Conservation (phyloP, 2,888 invertebrate species). For the Rhorus exstirpatorius region DNA sequence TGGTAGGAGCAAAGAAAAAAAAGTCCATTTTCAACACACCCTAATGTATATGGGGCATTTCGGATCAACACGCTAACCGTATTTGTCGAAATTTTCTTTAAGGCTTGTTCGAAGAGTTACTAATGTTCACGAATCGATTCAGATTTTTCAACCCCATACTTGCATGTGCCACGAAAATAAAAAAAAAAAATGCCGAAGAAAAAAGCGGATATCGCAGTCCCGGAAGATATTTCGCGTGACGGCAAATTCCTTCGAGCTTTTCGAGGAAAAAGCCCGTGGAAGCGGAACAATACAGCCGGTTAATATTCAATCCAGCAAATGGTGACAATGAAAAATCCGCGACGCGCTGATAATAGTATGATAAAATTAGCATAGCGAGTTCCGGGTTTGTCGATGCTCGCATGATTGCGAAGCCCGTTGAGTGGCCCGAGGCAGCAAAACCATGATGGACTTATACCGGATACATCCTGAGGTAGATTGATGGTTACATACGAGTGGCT, state of each 20-base stretch:
- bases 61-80: too few relatives aligned
- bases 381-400: constrained; percentile 72
- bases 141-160: too few relatives aligned
- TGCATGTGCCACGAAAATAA: too few relatives aligned
- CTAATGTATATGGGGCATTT: background rate
- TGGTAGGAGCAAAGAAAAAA: too few relatives aligned
- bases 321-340: background rate
- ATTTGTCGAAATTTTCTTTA: too few relatives aligned
- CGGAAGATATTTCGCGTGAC: background rate
- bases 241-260: background rate
- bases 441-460: constrained; percentile 13
- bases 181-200: too few relatives aligned
- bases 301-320: background rate
- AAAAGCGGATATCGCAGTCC: background rate
- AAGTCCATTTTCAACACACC: too few relatives aligned
- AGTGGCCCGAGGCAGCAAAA: constrained; percentile 34
- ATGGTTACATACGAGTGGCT: constrained; percentile 1
- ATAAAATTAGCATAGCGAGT: constrained; percentile 74
- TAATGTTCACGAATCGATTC: too few relatives aligned
- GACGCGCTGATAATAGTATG: constrained; percentile 65
- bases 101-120: too few relatives aligned
- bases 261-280: background rate
- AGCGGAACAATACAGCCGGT: background rate
- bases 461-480: background rate
- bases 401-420: background rate